Percentiles rank a stretch among this genome's conserved stretches.
phyloP scores from a whole-genome alignment of 2,888 invertebrate genomes.

The Argyresthia goedartella region DNA sequence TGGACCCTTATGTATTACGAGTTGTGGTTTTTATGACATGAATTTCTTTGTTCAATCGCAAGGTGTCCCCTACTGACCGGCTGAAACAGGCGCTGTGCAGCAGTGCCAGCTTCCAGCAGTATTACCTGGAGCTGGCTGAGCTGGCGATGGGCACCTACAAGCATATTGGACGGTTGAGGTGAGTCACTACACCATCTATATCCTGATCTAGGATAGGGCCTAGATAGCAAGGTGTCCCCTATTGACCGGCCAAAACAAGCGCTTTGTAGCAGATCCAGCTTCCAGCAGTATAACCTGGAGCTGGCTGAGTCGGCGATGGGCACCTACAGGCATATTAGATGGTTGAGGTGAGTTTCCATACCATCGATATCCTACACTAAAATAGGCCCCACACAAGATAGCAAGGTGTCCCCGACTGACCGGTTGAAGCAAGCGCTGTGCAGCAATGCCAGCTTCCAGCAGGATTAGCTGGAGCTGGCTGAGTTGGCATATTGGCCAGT shows the following conservation, averaged over 20 bases:
- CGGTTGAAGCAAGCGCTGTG: slow-evolving; percentile 91
- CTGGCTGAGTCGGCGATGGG: too few species aligned
- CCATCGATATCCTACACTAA: too few species aligned
- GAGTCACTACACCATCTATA: slow-evolving; percentile 9
- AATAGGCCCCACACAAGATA: too few species aligned
- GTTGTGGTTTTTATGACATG: too few species aligned
- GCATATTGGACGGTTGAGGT: slow-evolving; percentile 83
- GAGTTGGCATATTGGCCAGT: slow-evolving; percentile 91
- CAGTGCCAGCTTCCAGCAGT: slow-evolving; percentile 88
- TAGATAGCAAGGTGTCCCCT: slow-evolving; percentile 42
- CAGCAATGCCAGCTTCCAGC: slow-evolving; percentile 89
- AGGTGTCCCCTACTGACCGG: slow-evolving; percentile 80
- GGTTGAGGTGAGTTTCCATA: too few species aligned
- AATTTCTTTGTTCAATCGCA: too few species aligned
- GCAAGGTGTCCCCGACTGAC: slow-evolving; percentile 77
- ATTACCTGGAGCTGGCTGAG: slow-evolving; percentile 93
- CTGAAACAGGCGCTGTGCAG: slow-evolving; percentile 92
- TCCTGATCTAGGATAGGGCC: background rate
- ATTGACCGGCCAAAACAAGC: slow-evolving; percentile 91
- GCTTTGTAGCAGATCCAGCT: slow-evolving; percentile 88
- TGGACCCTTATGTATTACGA: too few species aligned
- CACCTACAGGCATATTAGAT: too few species aligned
- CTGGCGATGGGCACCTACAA: slow-evolving; percentile 97
- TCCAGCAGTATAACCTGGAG: slow-evolving; percentile 92
- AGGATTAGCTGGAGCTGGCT: slow-evolving; percentile 91